Base-by-base conservation (phyloP, 2,113 vertebrate species). In the Hemicordylus capensis region DNA sequence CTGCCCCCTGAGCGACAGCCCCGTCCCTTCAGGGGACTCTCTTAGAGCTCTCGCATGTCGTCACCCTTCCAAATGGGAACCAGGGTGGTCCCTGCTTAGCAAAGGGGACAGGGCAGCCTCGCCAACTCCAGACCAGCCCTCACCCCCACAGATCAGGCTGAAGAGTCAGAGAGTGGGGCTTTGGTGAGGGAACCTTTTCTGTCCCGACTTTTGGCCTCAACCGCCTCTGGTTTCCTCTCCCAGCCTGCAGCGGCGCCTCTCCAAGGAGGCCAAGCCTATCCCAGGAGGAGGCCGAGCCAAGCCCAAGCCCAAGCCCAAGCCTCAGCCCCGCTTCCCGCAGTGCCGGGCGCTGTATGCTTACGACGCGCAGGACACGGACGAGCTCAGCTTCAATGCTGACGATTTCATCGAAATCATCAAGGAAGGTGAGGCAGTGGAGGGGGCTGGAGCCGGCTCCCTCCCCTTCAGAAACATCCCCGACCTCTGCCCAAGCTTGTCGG, bases 301-400 rank as follows among this genome's bases (percentile, higher is more conserved):
- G 4, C 96, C 97, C 2, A 95, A 96, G 61, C 96, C 96, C 0
- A 93, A 91, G 3, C 96, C 96, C 1, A 96, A 91, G 51, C 96
- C 97, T 0, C 96, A 95, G 76, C 97, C 97, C 0, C 93, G 95
- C 6, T 84, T 92, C 1, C 97, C 97, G 0, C 96, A 95, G 61
- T 97, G 97, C 91, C 86, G 90, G 61, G 97, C 97, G 1, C 93
- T 98, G 7, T 98, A 97, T 1, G 95, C 96, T n/a, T 98, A 98
- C 31, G 97, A 97, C 0, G 97, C 97, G 12, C 97, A 97, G 91
- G 97, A 98, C 93, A 97, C 97, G 0, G 97, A 98, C 9, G 97
- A 98, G 89, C 96, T 98, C 31, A 97, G 97, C 94, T 98, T 98
- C 89, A 97, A 97, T 28, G 85, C 96, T 0, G 87, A 96, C 1